phyloP scores from a whole-genome alignment of 1,140 invertebrate species.

The Pseudomyrmex dendroicus region DNA sequence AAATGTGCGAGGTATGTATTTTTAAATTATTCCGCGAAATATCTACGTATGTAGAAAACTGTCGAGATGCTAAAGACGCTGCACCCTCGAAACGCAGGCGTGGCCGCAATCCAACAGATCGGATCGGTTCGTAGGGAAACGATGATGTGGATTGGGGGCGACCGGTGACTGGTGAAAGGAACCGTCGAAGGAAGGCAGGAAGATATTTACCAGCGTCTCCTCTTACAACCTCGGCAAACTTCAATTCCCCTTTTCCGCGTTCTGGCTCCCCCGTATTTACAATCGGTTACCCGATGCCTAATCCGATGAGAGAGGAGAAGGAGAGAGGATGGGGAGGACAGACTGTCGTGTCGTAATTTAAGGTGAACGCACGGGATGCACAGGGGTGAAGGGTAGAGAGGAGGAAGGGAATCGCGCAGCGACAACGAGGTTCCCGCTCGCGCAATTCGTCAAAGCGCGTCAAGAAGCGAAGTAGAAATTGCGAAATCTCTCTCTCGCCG shows the following conservation, averaged over 20 bases:
- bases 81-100: conserved; percentile 29
- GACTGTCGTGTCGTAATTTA: conserved; percentile 68
- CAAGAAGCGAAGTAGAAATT: conserved; percentile 35
- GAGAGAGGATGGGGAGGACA: neutral
- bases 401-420: neutral
- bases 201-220: conserved; percentile 76
- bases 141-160: conserved; percentile 43
- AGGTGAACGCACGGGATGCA: conserved; percentile 61
- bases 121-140: conserved; percentile 55
- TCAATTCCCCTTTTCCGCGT: conserved; percentile 72
- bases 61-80: conserved; percentile 15
- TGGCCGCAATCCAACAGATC: conserved; percentile 30
- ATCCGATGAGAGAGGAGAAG: conserved; percentile 67
- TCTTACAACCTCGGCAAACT: conserved; percentile 76
- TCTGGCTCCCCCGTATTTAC: conserved; percentile 72
- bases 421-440: conserved; percentile 29
- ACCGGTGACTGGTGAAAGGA: conserved; percentile 56
- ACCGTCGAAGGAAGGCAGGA: conserved; percentile 63
- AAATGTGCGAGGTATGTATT: no score
- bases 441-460: conserved; percentile 33
- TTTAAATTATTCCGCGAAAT: neutral
- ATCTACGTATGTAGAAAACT: neutral
- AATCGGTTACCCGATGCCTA: conserved; percentile 77
- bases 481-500: neutral
- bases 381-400: neutral